Percentiles rank a stretch among this genome's conserved stretches.
Conservation (phyloP, 2,888 invertebrate species). For the Troilus luridus region DNA sequence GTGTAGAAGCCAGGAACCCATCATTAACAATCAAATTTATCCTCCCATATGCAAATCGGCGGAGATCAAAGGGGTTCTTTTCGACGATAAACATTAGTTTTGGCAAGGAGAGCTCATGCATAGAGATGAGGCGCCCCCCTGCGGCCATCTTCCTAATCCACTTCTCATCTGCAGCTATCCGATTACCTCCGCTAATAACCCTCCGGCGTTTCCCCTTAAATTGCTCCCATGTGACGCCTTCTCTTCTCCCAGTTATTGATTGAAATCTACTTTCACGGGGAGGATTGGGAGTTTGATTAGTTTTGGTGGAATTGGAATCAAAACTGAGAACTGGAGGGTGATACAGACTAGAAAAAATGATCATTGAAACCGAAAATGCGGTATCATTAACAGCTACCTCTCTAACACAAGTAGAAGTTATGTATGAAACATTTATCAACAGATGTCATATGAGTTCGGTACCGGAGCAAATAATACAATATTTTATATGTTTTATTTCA, state of each 20-base stretch:
- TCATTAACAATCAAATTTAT: not conserved
- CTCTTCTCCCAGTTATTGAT: constrained; percentile 21
- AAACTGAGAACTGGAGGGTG: no score
- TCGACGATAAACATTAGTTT: constrained; percentile 23
- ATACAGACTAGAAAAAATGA: not conserved
- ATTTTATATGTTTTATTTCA: no score
- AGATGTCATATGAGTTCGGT: no score
- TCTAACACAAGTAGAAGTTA: no score
- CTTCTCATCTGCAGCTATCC: constrained; percentile 5
- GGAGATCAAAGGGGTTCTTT: constrained; percentile 31
- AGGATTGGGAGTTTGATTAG: not conserved
- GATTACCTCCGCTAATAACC: constrained; percentile 1
- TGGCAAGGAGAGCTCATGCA: constrained; percentile 30
- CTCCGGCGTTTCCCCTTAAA: constrained; percentile 28
- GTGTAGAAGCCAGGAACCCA: not conserved
- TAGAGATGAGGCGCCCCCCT: constrained; percentile 49
- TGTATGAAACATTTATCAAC: no score
- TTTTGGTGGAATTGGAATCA: not conserved
- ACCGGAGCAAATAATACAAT: no score
- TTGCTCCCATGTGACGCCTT: constrained; percentile 13
- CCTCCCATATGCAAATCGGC: constrained; percentile 26
- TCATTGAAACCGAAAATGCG: not conserved
- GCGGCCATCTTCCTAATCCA: not conserved
- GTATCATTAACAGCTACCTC: not conserved
- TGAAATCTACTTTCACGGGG: not conserved